A percentile compares a stretch with the other conserved stretches of the same genome.
Evolutionary conservation across 2,113 vertebrate species (phyloP).

Genomic region (Narcine bancroftii): DNA sequence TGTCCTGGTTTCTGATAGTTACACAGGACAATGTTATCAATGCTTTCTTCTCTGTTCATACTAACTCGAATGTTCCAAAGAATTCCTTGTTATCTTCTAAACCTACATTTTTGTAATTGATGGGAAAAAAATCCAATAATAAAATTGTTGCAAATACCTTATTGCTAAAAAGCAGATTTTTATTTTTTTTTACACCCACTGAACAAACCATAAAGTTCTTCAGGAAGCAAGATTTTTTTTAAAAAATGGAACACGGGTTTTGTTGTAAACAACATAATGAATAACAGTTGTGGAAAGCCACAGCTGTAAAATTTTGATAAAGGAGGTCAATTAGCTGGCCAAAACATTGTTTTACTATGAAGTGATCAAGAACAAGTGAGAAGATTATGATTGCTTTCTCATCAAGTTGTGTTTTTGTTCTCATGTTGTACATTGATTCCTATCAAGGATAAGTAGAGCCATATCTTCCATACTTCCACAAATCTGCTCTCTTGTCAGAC

Average conservation of each 20-base stretch:
- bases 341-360: too few species aligned
- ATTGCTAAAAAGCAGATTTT: background rate
- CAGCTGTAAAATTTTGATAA: background rate
- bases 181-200: background rate
- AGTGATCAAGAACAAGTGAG: background rate
- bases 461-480: background rate
- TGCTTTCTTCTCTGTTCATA: background rate
- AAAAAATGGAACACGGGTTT: background rate
- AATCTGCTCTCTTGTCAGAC: background rate
- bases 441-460: background rate
- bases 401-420: background rate
- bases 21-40: background rate
- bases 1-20: background rate
- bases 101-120: too few species aligned
- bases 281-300: background rate
- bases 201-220: background rate
- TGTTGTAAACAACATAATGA: constrained; percentile 16
- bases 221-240: background rate
- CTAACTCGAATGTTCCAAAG: background rate
- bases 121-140: background rate
- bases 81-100: background rate
- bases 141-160: background rate
- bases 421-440: background rate
- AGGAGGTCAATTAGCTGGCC: background rate
- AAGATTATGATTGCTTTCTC: background rate